Base-by-base conservation (phyloP, 2,888 invertebrate genomes). In the Trichogramma dendrolimi region DNA sequence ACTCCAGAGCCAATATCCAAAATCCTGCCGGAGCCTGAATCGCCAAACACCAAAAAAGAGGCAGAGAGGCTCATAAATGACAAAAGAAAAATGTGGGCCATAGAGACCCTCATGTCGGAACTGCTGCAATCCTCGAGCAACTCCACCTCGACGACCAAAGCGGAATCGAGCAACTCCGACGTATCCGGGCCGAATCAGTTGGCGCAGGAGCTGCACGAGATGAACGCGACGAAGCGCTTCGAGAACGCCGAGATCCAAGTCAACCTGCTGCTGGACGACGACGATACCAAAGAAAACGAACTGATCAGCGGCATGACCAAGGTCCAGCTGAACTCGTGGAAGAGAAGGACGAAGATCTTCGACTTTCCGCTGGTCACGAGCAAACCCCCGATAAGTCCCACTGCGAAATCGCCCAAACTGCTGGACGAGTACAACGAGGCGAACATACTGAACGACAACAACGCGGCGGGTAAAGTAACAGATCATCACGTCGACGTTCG, bases 31-130 rank as follows among this genome's bases (percentile, higher is more conserved):
- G 27, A 27, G 27, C 27, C 27, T 27, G 27, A 27, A 27, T 27
- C 27, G 27, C 48, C 27, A 5, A 14, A 48, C 48, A 40, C 39
- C 7, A 43, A 58, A 7, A 53, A 57, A 39, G 61, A 66, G 42
- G 57, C 53, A 7, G 66, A 66, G 38, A 59, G 51, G 43, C 10
- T 60, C 0, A 66, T 76, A 42, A 69, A 71, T 43, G 78, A 78
- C 55, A 72, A 74, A 53, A 66, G 78, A 39, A 73, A 75, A 63
- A 73, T 75, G 49, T 77, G 78, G 78, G 78, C 75, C 8, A 75
- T 76, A 6, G 76, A 76, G 58, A 73, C 74, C 42, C 67, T 77
- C 5, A 73, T 77, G 71, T 69, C 73, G 6, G 75, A 77, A 62
- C 64, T 77, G 47, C 66, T 72, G 46, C 70, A 73, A 58, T 60